A percentile compares a stretch with the other conserved stretches of the same genome.
Conservation (phyloP, 2,113 vertebrate genomes). For the Haliaeetus leucogaster region DNA sequence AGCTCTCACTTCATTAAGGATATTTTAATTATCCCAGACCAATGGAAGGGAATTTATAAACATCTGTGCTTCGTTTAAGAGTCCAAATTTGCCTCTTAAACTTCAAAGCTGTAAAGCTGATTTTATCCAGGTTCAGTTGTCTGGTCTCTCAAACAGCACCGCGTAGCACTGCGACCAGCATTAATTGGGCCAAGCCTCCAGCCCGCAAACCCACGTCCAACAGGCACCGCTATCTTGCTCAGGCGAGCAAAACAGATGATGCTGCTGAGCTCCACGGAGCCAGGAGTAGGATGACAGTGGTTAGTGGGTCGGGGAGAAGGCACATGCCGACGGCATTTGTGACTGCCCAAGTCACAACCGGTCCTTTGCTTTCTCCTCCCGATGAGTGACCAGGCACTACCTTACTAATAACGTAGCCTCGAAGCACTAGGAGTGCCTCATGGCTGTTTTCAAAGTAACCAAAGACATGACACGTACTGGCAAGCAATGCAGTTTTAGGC, state of each 20-base stretch:
- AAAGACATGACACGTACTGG: not conserved
- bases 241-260: accelerated
- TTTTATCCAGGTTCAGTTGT: conserved; percentile 66
- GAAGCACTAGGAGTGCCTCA: not conserved
- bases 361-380: not conserved
- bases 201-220: not conserved
- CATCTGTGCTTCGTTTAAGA: conserved; percentile 66
- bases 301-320: not conserved
- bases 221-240: not conserved
- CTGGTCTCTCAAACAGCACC: not conserved
- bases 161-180: not conserved
- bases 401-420: not conserved
- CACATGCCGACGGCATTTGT: accelerated
- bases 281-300: not conserved
- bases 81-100: conserved; percentile 59
- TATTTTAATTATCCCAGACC: conserved; percentile 59
- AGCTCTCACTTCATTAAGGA: conserved; percentile 59
- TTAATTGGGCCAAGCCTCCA: not conserved
- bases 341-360: not conserved
- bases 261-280: not conserved
- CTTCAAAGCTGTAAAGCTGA: conserved; percentile 61
- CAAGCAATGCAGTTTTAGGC: not conserved
- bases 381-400: not conserved
- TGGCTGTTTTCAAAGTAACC: not conserved
- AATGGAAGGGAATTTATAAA: conserved; percentile 57